A percentile compares a stretch with the other conserved stretches of the same genome.
Conservation (phyloP, 2,888 invertebrate genomes). For the Drosophila diplacantha region DNA sequence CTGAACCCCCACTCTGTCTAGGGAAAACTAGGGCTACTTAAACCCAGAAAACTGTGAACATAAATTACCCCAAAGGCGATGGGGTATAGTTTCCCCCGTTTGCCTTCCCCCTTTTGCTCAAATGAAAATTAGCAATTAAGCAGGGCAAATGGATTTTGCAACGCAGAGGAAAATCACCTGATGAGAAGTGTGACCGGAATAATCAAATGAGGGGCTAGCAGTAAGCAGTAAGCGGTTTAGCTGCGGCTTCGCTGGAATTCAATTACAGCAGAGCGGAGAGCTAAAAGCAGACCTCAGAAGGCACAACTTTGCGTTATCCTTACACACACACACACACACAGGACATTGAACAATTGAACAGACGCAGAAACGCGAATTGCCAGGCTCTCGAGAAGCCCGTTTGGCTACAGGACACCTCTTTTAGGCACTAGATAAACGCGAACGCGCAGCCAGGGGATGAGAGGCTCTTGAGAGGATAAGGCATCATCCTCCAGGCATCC, state of each 20-base stretch:
- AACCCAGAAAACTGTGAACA: too few relatives aligned
- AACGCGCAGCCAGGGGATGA: slow-evolving; percentile 8
- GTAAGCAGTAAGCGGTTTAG: slow-evolving; percentile 4
- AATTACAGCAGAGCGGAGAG: background rate
- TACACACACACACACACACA: slow-evolving; percentile 19
- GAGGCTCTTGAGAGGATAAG: slow-evolving; percentile 2
- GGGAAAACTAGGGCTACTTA: too few relatives aligned
- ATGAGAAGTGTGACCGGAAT: slow-evolving; percentile 5
- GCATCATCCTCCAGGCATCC: background rate
- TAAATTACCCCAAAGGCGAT: background rate
- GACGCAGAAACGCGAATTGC: slow-evolving; percentile 14
- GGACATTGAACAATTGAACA: slow-evolving; percentile 64
- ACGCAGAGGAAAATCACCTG: background rate
- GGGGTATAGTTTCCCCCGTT: background rate
- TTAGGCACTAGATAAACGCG: slow-evolving; percentile 42
- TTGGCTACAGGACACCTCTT: slow-evolving; percentile 48
- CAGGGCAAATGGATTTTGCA: background rate
- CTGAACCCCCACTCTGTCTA: too few relatives aligned
- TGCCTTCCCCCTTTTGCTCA: background rate
- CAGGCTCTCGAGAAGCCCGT: slow-evolving; percentile 19
- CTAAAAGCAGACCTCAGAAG: background rate
- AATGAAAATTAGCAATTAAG: slow-evolving; percentile 5
- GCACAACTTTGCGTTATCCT: slow-evolving; percentile 2
- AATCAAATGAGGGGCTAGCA: background rate
- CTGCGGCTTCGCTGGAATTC: background rate